Base-by-base conservation (phyloP, 2,888 invertebrate genomes). In the Euclidia mi region DNA sequence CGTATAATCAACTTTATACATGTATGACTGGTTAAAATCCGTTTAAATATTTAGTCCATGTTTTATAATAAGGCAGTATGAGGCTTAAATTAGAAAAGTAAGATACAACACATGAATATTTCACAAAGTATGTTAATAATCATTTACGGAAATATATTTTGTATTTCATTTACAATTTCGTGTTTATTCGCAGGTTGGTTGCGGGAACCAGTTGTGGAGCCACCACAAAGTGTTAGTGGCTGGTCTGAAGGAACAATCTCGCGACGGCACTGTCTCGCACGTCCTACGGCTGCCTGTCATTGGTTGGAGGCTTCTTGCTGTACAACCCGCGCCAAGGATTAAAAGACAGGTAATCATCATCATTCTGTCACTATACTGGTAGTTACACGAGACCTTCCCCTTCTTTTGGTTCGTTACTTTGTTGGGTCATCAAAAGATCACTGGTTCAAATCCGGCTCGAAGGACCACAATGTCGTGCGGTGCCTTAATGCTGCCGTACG, bases 231-330 rank as follows among this genome's bases (percentile, higher is more conserved):
- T 96, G 18, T 87, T 96, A 10, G 95, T 97, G n/a, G 95, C 96
- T 28, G 96, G 96, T 28, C 86, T 97, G 9, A 95, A 97, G 58
- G 95, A 96, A 44, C 96, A 97, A 71, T 95, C 97, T 0, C 94
- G 95, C 2, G 97, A 97, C 78, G 97, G 97, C 0, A 96, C 96
- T 0, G 92, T 98, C 48, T 94, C 96, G 14, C 96, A 96, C 79
- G 95, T 96, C 9, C 80, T 97, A 44, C 95, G 96, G 18, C 91
- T 96, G 75, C 96, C 97, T 0, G 95, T 97, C 11, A 90, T 96
- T 28, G 96, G 96, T 17, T 98, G 97, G 97, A 95, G 96, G 50
- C 95, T 97, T 12, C 61, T 89, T 6, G 82, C 87, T 6, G 57
- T 88, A 46, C 87, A 86, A 28, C 95, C 90, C 0, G 71, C 79